Percentiles rank a stretch among this genome's conserved stretches.
phyloP scores from a whole-genome alignment of 2,797 vertebrate genomes.

The Mus spretus region DNA sequence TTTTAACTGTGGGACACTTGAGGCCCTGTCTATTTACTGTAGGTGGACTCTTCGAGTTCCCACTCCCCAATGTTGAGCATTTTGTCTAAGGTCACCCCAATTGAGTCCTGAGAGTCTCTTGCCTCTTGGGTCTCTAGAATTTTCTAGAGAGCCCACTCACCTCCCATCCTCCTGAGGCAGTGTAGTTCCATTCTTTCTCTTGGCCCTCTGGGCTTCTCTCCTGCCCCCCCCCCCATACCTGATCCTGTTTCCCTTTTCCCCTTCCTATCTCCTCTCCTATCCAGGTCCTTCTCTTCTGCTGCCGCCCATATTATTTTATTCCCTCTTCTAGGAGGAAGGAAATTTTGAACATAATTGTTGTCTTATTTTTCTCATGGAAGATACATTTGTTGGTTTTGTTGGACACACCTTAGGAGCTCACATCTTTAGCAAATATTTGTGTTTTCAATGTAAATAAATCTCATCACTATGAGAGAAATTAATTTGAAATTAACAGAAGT shows the following conservation, averaged over 20 bases:
- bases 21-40: not conserved
- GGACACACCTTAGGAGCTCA: constrained; percentile 25
- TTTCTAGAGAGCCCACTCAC: too few relatives aligned
- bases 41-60: not conserved
- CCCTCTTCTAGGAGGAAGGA: not conserved
- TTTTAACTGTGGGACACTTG: not conserved
- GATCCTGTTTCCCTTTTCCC: not conserved
- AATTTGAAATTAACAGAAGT: constrained; percentile 24
- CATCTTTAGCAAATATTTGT: not conserved
- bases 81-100: not conserved
- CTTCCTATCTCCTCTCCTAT: not conserved
- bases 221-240: not conserved
- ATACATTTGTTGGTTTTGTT: constrained; percentile 12
- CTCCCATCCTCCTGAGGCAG: not conserved
- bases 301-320: not conserved
- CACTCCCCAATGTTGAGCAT: not conserved
- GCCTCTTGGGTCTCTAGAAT: not conserved
- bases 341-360: not conserved
- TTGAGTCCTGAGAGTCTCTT: not conserved
- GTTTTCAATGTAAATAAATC: constrained; percentile 22
- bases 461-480: not conserved
- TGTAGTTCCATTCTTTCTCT: not conserved
- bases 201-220: not conserved
- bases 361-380: constrained; percentile 56
- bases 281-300: not conserved